Evolutionary conservation across 1,140 invertebrate genomes (phyloP).

Genomic region (Hermatobates lingyangjiaoensis): DNA sequence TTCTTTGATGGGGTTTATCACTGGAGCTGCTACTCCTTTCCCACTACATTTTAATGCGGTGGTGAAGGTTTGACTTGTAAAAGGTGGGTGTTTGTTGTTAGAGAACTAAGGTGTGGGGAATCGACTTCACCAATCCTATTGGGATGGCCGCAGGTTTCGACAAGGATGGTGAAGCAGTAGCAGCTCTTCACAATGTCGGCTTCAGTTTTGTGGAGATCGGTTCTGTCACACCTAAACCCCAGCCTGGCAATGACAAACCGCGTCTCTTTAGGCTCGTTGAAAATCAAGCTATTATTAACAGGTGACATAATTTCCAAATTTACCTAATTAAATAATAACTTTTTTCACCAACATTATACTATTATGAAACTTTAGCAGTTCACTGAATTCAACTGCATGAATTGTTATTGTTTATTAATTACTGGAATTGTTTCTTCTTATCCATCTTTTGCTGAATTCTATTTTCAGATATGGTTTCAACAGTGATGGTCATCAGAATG

Average conservation of each 20-base stretch:
- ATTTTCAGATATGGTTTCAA: conserved; percentile 75
- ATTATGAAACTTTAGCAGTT: too few species aligned
- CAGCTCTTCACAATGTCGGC: conserved; percentile 62
- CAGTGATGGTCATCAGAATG: conserved; percentile 70
- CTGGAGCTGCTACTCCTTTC: background rate
- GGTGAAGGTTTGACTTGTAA: conserved; percentile 3
- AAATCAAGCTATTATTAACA: conserved; percentile 84
- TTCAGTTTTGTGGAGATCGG: conserved; percentile 96
- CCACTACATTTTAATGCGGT: background rate
- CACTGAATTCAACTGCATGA: too few species aligned
- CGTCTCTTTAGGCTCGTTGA: conserved; percentile 71
- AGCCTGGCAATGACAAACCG: conserved; percentile 80
- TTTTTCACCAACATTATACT: too few species aligned
- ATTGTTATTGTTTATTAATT: too few species aligned
- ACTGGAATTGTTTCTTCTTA: too few species aligned
- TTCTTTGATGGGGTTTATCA: too few species aligned
- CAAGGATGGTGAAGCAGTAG: conserved; percentile 82
- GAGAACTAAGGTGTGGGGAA: conserved; percentile 46
- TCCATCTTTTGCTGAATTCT: too few species aligned
- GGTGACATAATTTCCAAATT: conserved; percentile 31
- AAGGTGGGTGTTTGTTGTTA: conserved; percentile 20
- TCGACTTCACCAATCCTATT: conserved; percentile 67
- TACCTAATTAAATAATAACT: too few species aligned
- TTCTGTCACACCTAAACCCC: conserved; percentile 82
- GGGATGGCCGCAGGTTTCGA: conserved; percentile 97